phyloP scores from a whole-genome alignment of 2,113 vertebrate genomes.

The Psammodynastes pulverulentus region DNA sequence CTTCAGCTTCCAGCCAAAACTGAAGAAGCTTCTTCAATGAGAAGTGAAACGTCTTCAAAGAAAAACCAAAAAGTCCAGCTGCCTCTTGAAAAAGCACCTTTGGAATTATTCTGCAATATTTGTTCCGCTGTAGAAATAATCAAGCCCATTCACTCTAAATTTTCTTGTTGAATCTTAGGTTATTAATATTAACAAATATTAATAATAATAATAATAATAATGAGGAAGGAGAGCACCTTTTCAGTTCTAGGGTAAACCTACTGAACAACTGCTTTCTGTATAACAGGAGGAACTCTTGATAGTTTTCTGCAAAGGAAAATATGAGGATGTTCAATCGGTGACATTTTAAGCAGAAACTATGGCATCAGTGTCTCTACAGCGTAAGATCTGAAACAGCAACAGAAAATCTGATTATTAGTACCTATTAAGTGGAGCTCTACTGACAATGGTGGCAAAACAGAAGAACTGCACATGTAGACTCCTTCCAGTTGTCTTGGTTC shows the following conservation, averaged over 20 bases:
- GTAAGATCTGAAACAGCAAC: constrained; percentile 3
- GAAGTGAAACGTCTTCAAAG: no score
- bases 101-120: background rate
- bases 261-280: background rate
- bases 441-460: constrained; percentile 21
- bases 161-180: background rate
- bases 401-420: background rate
- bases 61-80: no score
- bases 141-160: background rate
- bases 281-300: background rate
- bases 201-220: no score
- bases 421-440: background rate
- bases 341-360: background rate
- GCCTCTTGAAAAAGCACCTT: no score
- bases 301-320: background rate
- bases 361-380: background rate
- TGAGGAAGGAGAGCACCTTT: background rate
- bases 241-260: background rate
- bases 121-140: background rate
- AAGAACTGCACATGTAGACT: constrained; percentile 19
- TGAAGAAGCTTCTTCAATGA: no score
- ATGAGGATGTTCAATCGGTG: background rate
- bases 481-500: background rate
- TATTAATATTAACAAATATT: background rate
- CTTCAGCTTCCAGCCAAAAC: no score